Base-by-base conservation (phyloP, 2,113 vertebrate species). In the Nothoprocta perdicaria region DNA sequence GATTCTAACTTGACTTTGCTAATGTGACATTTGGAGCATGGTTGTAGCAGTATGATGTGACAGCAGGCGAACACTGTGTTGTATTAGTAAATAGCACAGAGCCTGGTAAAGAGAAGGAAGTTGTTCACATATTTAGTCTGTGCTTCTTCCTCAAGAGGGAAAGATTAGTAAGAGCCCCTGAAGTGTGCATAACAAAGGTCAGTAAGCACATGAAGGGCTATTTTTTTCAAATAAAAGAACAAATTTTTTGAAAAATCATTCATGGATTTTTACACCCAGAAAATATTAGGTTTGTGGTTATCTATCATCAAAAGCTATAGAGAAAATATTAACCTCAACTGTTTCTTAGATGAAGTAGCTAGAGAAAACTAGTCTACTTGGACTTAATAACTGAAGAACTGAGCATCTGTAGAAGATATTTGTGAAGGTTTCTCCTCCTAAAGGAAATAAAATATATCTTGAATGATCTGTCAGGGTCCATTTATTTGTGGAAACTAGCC, bases 1-100 rank as follows among this genome's bases (percentile, higher is more conserved):
- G 94, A 94, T 96, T 95, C 92, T 96, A 85, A 77, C 90, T 95
- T 91, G 91, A 83, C 89, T 96, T 93, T 95, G 92, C 80, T 96
- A 95, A 97, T 96, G 90, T 97, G 97, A 95, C 97, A 97, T 98
- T 98, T 98, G 89, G 94, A 95, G 61, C 88, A 79, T 58, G 79
- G 80, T 76, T 84, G 91, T 86, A 88, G 81, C 89, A 92, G 88
- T 84, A 38, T 85, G 88, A 95, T 94, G 88, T 96, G 94, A 96
- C 94, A 96, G 92, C 94, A 90, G 93, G 73, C 12, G 1, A 91
- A 86, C 23, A 21, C 43, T 92, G 78, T 84, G 72, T 84, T 62
- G 58, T 71, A 76, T 53, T 74, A 40, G 66, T 92, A 92, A 94
- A 90, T 92, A 84, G 61, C 46, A 58, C 72, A 73, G 63, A 13